These are phyloP conservation scores for Aptenodytes forsteri DNA, from an alignment of 2,113 vertebrate genomes.

Conservation along the genomic window DNA sequence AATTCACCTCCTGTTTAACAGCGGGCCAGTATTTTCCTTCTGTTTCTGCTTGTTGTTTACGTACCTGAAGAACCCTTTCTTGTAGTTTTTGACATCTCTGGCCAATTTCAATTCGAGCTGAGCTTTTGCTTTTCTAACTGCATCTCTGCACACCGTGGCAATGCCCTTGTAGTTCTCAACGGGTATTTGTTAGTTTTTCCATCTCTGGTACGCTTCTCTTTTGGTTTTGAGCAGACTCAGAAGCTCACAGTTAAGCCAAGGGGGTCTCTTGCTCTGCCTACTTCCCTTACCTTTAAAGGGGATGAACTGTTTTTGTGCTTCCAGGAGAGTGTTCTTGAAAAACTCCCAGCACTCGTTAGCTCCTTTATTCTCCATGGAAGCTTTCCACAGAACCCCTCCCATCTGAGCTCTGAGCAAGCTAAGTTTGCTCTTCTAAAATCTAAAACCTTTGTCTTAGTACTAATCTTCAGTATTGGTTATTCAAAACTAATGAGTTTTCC, in stretches of 20 bases:
- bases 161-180: background rate
- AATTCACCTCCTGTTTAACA: background rate
- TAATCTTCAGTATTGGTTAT: background rate
- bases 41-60: background rate
- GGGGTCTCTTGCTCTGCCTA: background rate
- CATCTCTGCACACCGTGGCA: accelerated
- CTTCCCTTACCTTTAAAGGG: background rate
- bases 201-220: background rate
- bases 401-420: background rate
- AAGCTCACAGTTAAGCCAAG: background rate
- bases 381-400: background rate
- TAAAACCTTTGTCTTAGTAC: background rate
- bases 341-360: background rate
- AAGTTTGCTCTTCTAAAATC: background rate
- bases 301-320: background rate
- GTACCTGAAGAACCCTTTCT: background rate
- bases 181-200: background rate
- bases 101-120: background rate
- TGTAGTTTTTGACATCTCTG: background rate
- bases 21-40: background rate
- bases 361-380: background rate
- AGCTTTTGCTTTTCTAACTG: background rate
- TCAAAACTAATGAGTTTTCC: background rate
- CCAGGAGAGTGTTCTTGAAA: background rate
- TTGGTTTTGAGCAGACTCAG: background rate